A percentile compares a stretch with the other conserved stretches of the same genome.
phyloP scores from a whole-genome alignment of 2,888 invertebrate species.

The Argyresthia albistria region DNA sequence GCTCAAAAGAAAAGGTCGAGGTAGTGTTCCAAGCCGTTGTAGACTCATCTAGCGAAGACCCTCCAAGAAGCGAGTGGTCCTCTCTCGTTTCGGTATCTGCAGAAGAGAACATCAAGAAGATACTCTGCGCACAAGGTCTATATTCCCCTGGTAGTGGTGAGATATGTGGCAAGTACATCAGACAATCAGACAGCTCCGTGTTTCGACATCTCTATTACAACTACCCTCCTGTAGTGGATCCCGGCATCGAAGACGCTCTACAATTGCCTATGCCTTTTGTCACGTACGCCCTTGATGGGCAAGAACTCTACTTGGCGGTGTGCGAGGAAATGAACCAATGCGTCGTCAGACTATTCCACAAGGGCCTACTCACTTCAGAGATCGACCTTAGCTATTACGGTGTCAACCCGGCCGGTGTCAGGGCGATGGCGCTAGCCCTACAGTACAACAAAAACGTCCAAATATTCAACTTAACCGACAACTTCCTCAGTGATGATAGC shows the following conservation, averaged over 20 bases:
- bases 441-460: constrained; percentile 21
- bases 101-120: constrained; percentile 18
- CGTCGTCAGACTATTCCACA: constrained; percentile 24
- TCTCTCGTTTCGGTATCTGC: constrained; percentile 13
- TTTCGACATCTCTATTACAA: constrained; percentile 24
- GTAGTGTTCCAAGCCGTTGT: no score
- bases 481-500: constrained; percentile 24
- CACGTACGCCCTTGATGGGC: constrained; percentile 27
- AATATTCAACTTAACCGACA: constrained; percentile 26
- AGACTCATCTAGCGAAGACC: constrained; percentile 14
- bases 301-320: constrained; percentile 27
- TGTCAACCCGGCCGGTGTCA: constrained; percentile 19
- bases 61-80: constrained; percentile 23
- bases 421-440: constrained; percentile 27
- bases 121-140: constrained; percentile 19
- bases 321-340: constrained; percentile 24
- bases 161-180: constrained; percentile 30
- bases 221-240: constrained; percentile 28
- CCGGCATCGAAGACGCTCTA: constrained; percentile 28
- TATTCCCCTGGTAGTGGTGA: constrained; percentile 35
- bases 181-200: constrained; percentile 30
- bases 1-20: no score
- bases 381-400: constrained; percentile 30
- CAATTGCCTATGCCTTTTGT: constrained; percentile 19
- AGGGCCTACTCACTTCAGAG: constrained; percentile 19